phyloP scores from a whole-genome alignment of 2,113 vertebrate genomes.

The Anguilla japonica region DNA sequence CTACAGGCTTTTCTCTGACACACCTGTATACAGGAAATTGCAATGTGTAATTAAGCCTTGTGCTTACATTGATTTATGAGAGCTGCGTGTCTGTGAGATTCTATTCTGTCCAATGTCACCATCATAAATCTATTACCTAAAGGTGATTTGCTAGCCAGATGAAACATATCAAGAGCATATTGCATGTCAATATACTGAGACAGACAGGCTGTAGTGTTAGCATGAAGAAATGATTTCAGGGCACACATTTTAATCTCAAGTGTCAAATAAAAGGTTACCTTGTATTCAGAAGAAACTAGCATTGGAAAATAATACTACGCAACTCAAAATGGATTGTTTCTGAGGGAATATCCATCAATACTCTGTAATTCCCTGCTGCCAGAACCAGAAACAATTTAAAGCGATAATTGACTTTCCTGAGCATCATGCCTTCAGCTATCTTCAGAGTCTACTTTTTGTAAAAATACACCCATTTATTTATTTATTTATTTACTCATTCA shows the following conservation, averaged over 20 bases:
- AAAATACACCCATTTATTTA: no score
- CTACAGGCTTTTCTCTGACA: no score
- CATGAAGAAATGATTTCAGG: slow-evolving; percentile 35
- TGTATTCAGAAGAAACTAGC: slow-evolving; percentile 27
- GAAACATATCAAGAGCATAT: slow-evolving; percentile 17
- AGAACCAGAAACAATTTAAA: slow-evolving; percentile 19
- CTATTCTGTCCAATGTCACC: not conserved
- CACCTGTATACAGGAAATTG: no score
- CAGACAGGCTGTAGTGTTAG: slow-evolving; percentile 26
- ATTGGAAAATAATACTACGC: slow-evolving; percentile 22
- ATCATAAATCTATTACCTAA: slow-evolving; percentile 30
- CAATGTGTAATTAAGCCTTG: no score
- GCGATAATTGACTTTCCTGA: slow-evolving; percentile 23
- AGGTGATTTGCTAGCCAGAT: slow-evolving; percentile 24
- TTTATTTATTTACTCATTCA: no score
- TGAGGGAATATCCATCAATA: slow-evolving; percentile 23
- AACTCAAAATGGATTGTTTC: slow-evolving; percentile 10
- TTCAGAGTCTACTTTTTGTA: slow-evolving; percentile 6
- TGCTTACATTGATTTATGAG: no score
- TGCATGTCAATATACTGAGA: slow-evolving; percentile 19
- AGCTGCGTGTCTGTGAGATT: no score
- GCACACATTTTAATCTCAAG: slow-evolving; percentile 35
- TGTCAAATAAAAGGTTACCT: slow-evolving; percentile 42
- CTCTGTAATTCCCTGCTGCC: slow-evolving; percentile 19
- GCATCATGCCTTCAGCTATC: not conserved